These are phyloP conservation scores for Nicator chloris DNA, from an alignment of 2,113 vertebrate species.

Conservation along the genomic window DNA sequence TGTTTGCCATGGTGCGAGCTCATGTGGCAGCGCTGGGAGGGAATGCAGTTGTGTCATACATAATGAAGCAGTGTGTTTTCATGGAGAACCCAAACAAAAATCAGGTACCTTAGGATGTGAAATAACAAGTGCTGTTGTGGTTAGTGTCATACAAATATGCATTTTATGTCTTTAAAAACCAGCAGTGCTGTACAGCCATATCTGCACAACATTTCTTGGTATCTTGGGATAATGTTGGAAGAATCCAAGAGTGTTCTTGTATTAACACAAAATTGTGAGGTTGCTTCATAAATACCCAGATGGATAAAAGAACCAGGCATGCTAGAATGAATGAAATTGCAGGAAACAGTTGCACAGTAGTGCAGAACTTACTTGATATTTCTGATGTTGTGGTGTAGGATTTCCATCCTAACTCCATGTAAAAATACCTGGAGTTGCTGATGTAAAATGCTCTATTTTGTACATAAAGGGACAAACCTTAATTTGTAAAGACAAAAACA, in stretches of 20 bases:
- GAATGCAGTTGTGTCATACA: constrained; percentile 96
- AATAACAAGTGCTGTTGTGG: background rate
- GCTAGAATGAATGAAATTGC: background rate
- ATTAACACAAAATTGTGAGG: background rate
- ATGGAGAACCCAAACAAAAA: constrained; percentile 99
- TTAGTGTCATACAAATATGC: background rate
- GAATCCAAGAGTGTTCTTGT: background rate
- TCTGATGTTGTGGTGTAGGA: background rate
- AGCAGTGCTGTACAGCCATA: background rate
- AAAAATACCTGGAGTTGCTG: background rate
- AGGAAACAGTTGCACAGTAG: background rate
- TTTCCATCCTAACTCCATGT: background rate
- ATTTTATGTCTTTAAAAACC: background rate
- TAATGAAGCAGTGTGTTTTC: constrained; percentile 98
- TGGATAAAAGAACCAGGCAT: background rate
- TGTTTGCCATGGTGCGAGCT: constrained; percentile 97
- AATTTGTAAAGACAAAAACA: background rate
- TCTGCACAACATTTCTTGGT: background rate
- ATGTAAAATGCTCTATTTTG: background rate
- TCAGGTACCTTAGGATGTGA: constrained; percentile 77
- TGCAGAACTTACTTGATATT: background rate
- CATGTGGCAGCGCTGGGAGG: constrained; percentile 95
- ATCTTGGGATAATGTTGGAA: background rate
- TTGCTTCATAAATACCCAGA: background rate
- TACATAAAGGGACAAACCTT: background rate